Evolutionary conservation across 1,140 invertebrate species (phyloP).

Genomic region (Drosophila ohnishii): DNA sequence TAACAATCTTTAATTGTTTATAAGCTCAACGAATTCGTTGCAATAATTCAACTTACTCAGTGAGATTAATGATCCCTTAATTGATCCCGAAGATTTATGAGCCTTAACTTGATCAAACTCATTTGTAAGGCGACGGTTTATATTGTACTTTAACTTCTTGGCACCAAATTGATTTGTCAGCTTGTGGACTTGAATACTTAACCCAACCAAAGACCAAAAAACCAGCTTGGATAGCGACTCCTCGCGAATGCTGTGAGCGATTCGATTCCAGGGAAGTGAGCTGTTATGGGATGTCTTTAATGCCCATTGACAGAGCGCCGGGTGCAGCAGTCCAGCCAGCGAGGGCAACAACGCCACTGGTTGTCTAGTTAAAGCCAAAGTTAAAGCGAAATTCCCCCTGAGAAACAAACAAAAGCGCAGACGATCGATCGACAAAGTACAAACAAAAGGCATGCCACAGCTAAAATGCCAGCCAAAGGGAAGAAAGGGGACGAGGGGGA

Average conservation of each 20-base stretch:
- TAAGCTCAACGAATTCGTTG: background rate
- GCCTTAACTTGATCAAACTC: slow-evolving; percentile 58
- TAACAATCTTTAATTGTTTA: background rate
- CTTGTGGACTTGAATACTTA: slow-evolving; percentile 11
- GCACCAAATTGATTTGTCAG: slow-evolving; percentile 71
- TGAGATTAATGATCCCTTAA: slow-evolving; percentile 57
- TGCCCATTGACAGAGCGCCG: slow-evolving; percentile 74
- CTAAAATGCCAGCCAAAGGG: slow-evolving; percentile 4
- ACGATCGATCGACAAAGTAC: slow-evolving; percentile 40
- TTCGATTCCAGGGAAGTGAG: slow-evolving; percentile 67
- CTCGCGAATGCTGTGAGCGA: slow-evolving; percentile 23
- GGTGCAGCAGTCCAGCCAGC: slow-evolving; percentile 39
- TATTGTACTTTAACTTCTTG: slow-evolving; percentile 31
- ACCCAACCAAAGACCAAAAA: slow-evolving; percentile 10
- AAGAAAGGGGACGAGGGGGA: background rate
- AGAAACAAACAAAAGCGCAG: slow-evolving; percentile 59
- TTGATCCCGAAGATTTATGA: slow-evolving; percentile 63
- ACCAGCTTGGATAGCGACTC: slow-evolving; percentile 22
- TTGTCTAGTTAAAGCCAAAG: slow-evolving; percentile 56
- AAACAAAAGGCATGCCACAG: slow-evolving; percentile 50
- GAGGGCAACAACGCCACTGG: slow-evolving; percentile 39
- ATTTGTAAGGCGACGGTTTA: slow-evolving; percentile 49
- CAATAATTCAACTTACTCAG: slow-evolving; percentile 8
- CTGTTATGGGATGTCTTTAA: slow-evolving; percentile 68
- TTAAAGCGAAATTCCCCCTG: slow-evolving; percentile 65